Evolutionary conservation across 64 coral and sea anemone species (phyloP), one percentile per base, ranked within the genome.

Genomic region (Porites lutea): DNA sequence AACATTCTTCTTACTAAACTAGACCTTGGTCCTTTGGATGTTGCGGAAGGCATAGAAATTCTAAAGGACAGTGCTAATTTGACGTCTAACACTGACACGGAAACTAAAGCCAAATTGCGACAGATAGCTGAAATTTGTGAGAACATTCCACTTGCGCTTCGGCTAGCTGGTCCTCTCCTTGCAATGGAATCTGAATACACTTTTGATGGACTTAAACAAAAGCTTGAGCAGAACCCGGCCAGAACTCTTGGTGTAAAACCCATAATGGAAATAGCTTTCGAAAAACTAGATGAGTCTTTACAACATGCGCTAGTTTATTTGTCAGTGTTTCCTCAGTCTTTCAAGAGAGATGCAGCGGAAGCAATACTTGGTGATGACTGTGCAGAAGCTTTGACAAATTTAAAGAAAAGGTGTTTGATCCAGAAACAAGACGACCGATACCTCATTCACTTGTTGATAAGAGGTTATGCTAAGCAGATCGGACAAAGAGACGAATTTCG

Each of bases 141-240:
- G 64, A 47, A 92, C 16, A 75, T 92, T 55, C 79, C 90, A 16
- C 69, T 86, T 6, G 58, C 79, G 8, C 90, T 85, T 85, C 58
- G 65, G 10, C 52, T 92, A 49, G 90, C 90, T 43, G 71, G 80
- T 0, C 19, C 50, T 49, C 72, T 88, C 19, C 72, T 88, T 13
- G 50, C 59, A 68, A 7, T 3, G 16, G 45, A 79, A 27, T 89
- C 87, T 60, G 54, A 66, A 2, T 89, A 89, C 59, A 89, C 43
- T 78, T 18, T 67, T 68, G 59, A 78, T 0, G 87, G 79, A 79
- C 23, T 90, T 43, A 82, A 81, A 55, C 10, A 58, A 12, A 51
- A 71, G 18, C 62, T 90, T 12, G 7, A 79, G 44, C 69, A 51
- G 6, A 20, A 61, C 59, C 48, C 75, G 1, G 79, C 88, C 79